These are phyloP conservation scores for Megaptera novaeangliae DNA, from an alignment of 2,113 vertebrate genomes.

Conservation along the genomic window DNA sequence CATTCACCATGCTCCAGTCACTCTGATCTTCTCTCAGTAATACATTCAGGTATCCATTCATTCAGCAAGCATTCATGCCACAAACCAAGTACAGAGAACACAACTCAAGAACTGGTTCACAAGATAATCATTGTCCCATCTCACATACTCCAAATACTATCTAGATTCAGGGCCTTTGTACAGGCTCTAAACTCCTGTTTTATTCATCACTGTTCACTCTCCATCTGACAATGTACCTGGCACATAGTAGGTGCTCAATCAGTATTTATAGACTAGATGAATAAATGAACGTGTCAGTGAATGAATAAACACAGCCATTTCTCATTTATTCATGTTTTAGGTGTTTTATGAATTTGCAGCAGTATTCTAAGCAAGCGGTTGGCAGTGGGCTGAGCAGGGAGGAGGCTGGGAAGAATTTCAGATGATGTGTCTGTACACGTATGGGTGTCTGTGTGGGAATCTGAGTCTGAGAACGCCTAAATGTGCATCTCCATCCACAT, in stretches of 20 bases:
- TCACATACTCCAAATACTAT: not conserved
- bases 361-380: constrained; percentile 49
- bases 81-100: not conserved
- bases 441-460: constrained; percentile 70
- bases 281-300: constrained; percentile 51
- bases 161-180: not conserved
- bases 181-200: not conserved
- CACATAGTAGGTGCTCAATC: constrained; percentile 42
- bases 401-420: constrained; percentile 48
- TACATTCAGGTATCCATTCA: not conserved
- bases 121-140: not conserved
- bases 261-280: constrained; percentile 39
- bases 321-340: constrained; percentile 55
- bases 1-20: not conserved
- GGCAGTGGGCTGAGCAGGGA: constrained; percentile 56
- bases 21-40: not conserved
- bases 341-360: constrained; percentile 48
- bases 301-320: constrained; percentile 34
- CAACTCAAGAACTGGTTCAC: not conserved
- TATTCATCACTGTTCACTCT: not conserved
- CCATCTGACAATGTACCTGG: not conserved
- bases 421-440: constrained; percentile 64
- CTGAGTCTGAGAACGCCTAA: constrained; percentile 42
- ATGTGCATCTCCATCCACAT: constrained; percentile 34
- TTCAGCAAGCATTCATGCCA: not conserved